These are phyloP conservation scores for Argynnis bischoffii DNA, from an alignment of 2,888 invertebrate genomes.

Conservation along the genomic window DNA sequence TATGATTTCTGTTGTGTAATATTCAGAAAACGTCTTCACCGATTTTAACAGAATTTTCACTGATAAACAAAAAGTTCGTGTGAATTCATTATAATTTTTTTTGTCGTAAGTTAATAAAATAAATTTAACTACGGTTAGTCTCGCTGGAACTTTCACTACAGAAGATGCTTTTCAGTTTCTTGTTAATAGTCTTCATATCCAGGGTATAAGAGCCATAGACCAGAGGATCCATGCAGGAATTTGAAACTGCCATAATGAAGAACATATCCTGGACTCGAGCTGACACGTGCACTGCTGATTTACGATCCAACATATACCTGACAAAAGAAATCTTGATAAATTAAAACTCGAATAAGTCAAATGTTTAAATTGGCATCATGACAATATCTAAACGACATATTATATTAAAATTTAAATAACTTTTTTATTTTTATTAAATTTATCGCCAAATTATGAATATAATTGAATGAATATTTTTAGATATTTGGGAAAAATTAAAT, in stretches of 20 bases:
- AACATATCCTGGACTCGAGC: slow-evolving; percentile 85
- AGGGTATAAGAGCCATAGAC: slow-evolving; percentile 89
- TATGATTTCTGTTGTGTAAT: background rate
- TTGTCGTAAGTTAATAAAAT: background rate
- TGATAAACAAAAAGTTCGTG: no score
- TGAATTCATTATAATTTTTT: no score
- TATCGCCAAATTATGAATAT: no score
- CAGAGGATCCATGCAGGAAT: slow-evolving; percentile 90
- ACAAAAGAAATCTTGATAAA: slow-evolving; percentile 39
- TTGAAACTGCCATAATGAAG: slow-evolving; percentile 91
- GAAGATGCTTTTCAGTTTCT: slow-evolving; percentile 58
- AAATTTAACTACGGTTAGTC: slow-evolving; percentile 50
- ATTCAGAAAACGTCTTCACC: background rate
- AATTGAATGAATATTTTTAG: no score
- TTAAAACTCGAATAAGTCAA: no score
- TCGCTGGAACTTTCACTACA: slow-evolving; percentile 55
- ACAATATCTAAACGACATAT: no score
- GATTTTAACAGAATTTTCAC: no score
- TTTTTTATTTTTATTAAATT: no score
- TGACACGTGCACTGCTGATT: slow-evolving; percentile 85
- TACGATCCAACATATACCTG: slow-evolving; percentile 87
- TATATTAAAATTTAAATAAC: background rate
- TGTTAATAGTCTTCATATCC: slow-evolving; percentile 69
- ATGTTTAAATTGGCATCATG: no score
- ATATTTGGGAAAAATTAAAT: no score